Evolutionary conservation across 30 jellyfish, hydroid and myxozoan genomes (phyloP).

Genomic region (Sanderia malayensis): DNA sequence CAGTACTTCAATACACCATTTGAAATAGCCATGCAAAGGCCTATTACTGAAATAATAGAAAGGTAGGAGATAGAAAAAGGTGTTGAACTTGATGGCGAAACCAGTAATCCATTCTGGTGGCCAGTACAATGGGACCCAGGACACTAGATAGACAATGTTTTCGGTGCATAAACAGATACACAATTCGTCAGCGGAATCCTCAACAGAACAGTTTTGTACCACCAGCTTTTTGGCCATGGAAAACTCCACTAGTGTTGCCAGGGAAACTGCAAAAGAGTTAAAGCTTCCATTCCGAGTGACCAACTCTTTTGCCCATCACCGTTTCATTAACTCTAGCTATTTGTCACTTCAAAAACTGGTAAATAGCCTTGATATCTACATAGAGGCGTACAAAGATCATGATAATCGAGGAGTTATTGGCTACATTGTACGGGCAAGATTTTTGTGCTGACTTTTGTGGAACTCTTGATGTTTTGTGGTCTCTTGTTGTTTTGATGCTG

Average conservation of each 20-base stretch:
- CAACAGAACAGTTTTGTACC: neutral
- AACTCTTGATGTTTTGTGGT: neutral
- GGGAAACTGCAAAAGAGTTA: neutral
- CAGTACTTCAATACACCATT: neutral
- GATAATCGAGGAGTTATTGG: neutral
- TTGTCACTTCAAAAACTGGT: neutral
- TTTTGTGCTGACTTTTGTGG: neutral
- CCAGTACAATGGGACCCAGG: neutral
- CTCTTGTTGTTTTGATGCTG: neutral
- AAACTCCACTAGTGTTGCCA: neutral
- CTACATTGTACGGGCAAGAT: neutral
- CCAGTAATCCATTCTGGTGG: neutral
- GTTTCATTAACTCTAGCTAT: neutral
- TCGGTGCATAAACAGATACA: neutral
- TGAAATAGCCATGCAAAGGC: neutral
- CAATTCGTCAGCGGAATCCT: neutral
- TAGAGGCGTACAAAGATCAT: neutral
- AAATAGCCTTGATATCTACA: too few species aligned
- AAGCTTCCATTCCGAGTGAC: neutral
- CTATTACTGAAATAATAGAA: too few species aligned
- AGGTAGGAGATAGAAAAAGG: too few species aligned
- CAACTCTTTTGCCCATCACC: neutral
- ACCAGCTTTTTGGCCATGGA: neutral
- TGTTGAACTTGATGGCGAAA: neutral
- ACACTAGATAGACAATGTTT: neutral